phyloP scores from a whole-genome alignment of 1,140 invertebrate species.

The Proales similis region DNA sequence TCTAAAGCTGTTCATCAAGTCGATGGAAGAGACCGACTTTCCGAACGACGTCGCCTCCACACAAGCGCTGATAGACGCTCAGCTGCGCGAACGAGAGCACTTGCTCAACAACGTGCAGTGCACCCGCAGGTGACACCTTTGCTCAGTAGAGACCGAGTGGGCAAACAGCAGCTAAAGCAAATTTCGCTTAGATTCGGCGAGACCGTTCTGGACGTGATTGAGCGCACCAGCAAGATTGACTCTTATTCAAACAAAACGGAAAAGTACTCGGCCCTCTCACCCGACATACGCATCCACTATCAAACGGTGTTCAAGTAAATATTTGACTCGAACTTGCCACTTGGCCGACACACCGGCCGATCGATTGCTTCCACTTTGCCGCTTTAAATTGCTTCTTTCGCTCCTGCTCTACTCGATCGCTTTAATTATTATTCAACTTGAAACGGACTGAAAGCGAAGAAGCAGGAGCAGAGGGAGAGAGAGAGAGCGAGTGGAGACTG shows the following conservation, averaged over 20 bases:
- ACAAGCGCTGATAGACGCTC: constrained; percentile 55
- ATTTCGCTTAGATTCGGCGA: constrained; percentile 28
- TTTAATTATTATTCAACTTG: too few relatives aligned
- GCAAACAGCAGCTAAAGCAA: too few relatives aligned
- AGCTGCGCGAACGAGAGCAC: constrained; percentile 28
- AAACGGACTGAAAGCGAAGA: too few relatives aligned
- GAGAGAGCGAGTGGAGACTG: too few relatives aligned
- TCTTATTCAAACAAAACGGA: constrained; percentile 32
- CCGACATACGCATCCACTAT: constrained; percentile 35
- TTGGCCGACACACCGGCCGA: too few relatives aligned
- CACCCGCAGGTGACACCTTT: constrained; percentile 35
- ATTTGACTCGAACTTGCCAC: constrained; percentile 3
- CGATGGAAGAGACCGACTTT: constrained; percentile 68
- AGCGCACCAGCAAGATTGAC: constrained; percentile 37
- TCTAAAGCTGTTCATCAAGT: constrained; percentile 64
- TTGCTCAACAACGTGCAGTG: constrained; percentile 21
- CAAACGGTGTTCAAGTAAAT: constrained; percentile 38
- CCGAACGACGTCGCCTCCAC: constrained; percentile 73
- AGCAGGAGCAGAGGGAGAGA: too few relatives aligned
- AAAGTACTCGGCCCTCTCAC: constrained; percentile 34
- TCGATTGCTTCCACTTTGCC: too few relatives aligned
- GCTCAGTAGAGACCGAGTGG: too few relatives aligned
- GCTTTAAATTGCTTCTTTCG: too few relatives aligned
- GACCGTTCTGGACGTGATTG: constrained; percentile 33
- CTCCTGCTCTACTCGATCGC: too few relatives aligned